Evolutionary conservation across 2,888 invertebrate species (phyloP), one percentile per base, ranked within the genome.

Genomic region (Eupithecia dodoneata): DNA sequence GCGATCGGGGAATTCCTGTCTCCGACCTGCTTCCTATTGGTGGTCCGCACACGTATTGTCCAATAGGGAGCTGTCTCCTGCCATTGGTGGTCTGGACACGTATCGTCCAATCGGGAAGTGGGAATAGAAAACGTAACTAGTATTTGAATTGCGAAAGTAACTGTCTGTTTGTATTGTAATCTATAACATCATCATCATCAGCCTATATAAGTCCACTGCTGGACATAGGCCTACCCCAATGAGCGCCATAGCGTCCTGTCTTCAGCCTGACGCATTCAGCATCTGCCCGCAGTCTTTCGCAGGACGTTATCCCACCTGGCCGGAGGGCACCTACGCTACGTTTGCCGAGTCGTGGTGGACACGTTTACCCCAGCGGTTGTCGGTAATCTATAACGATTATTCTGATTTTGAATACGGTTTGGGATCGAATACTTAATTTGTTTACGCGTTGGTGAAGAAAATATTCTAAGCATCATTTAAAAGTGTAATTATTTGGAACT

Each of bases 401-500:
- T n/a, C 55, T 6, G 3, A 59, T 18, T 59, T 10, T 15, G 7
- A 59, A 59, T 59, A 18, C 18, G 59, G 15, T n/a, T 55, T 7
- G 3, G 12, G 49, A n/a, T 52, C 15, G 52, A 30, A 59, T 59
- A 59, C 10, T 18, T 59, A 18, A 59, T 10, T 30, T 59, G 59
- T 59, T 55, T 18, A 59, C 18, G n/a, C 55, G 55, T n/a, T 30
- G 10, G 18, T 9, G 18, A 30, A 10, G 10, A 10, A 59, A 59
- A 59, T 59, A 59, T n/a, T 59, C 9, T 18, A 10, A 4, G 18
- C 18, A 59, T 42, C 67, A 44, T 67, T 44, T 67, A 45, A 67
- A 67, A 67, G 15, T 67, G 67, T 67, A 67, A 67, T 44, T 66
- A 67, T 44, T 45, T 67, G 67, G 6, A 67, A 10, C 18, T 59